These are phyloP conservation scores for Lysiphlebus fabarum DNA, from an alignment of 1,140 invertebrate species.

Conservation along the genomic window DNA sequence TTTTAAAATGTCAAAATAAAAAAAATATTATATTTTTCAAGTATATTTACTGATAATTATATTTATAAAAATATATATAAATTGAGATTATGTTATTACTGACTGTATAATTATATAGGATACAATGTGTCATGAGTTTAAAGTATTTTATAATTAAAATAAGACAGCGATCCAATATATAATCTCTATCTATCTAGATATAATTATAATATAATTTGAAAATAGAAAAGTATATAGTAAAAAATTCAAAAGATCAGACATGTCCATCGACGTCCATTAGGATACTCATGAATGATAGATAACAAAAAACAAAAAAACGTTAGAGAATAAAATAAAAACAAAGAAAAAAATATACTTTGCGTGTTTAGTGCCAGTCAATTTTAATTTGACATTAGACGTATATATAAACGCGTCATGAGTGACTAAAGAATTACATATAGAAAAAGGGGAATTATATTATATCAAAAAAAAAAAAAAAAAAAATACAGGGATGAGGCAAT, in stretches of 20 bases:
- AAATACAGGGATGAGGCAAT: too few species aligned
- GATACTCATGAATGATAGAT: conserved; percentile 5
- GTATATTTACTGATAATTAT: too few species aligned
- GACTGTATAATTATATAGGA: too few species aligned
- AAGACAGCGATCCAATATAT: too few species aligned
- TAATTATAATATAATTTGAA: background rate
- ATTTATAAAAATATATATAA: too few species aligned
- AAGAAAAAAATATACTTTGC: conserved; percentile 16
- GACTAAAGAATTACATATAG: background rate
- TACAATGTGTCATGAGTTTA: too few species aligned
- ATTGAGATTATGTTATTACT: too few species aligned
- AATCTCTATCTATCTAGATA: too few species aligned
- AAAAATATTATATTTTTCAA: background rate
- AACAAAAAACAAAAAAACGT: background rate
- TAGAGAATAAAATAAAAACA: background rate
- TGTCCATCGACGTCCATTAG: conserved; percentile 15
- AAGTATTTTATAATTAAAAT: too few species aligned
- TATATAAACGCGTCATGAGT: conserved; percentile 21
- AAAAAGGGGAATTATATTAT: too few species aligned
- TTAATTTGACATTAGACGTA: conserved; percentile 26
- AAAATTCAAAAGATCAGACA: conserved; percentile 9
- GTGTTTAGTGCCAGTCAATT: conserved; percentile 25
- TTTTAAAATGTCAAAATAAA: conserved; percentile 11
- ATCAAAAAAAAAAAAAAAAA: too few species aligned
- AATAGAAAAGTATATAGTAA: background rate